Conservation (phyloP, 2,113 vertebrate species). For the Pogona vitticeps region DNA sequence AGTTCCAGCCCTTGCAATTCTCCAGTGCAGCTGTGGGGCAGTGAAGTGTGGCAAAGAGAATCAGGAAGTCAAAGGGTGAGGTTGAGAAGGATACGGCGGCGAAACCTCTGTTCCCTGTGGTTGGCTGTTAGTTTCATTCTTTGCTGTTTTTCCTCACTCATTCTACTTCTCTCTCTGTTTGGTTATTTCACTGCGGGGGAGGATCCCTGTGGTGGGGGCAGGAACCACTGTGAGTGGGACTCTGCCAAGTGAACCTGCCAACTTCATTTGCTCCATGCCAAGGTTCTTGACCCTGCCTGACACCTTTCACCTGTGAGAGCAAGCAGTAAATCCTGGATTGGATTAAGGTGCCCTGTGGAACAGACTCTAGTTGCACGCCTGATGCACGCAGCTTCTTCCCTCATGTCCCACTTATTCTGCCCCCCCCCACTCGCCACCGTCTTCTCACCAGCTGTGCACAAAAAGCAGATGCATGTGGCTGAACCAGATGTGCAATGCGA, state of each 20-base stretch:
- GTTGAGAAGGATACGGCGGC: background rate
- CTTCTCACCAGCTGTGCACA: conserved; percentile 21
- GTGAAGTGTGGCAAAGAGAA: background rate
- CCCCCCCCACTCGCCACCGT: background rate
- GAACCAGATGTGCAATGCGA: background rate
- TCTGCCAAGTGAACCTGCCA: conserved; percentile 32
- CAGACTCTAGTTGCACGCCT: background rate
- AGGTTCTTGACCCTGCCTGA: conserved; percentile 22
- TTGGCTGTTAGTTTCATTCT: conserved; percentile 38
- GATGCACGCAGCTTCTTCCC: conserved; percentile 28
- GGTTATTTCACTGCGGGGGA: background rate
- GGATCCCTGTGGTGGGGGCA: accelerated
- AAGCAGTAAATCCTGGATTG: conserved; percentile 11
- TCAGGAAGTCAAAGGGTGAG: background rate
- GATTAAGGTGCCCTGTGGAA: conserved; percentile 14
- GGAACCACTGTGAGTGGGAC: conserved; percentile 11
- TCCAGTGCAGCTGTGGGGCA: background rate
- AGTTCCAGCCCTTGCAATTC: background rate
- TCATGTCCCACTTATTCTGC: background rate
- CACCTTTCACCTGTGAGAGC: conserved; percentile 3
- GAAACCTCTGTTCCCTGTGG: conserved; percentile 11
- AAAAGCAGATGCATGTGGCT: conserved; percentile 22
- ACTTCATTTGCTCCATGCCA: conserved; percentile 33
- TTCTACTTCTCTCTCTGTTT: conserved; percentile 30
- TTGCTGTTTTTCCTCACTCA: conserved; percentile 9